These are phyloP conservation scores for Pampus argenteus DNA, from an alignment of 2,797 vertebrate genomes.

Conservation along the genomic window DNA sequence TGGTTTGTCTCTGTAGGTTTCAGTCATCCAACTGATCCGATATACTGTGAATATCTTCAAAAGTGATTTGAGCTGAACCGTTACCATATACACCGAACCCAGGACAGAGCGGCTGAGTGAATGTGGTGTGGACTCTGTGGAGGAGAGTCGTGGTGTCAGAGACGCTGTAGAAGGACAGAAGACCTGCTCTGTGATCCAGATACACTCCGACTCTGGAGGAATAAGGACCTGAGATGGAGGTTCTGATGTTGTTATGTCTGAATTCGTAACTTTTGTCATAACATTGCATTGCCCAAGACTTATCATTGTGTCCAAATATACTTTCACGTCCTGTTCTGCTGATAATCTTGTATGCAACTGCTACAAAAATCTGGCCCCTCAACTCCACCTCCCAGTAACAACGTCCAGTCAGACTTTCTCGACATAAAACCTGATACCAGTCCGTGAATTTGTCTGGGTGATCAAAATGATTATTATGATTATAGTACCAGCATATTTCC, in stretches of 20 bases:
- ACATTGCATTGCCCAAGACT: conserved; percentile 29
- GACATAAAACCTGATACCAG: rapidly evolving
- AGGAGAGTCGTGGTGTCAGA: conserved; percentile 12
- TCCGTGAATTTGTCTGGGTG: conserved; percentile 7
- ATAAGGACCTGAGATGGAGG: background rate
- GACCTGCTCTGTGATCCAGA: background rate
- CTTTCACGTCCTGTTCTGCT: background rate
- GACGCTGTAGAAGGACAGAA: background rate
- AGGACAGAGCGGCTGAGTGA: conserved; percentile 2
- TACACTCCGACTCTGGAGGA: conserved; percentile 4
- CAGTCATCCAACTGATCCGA: background rate
- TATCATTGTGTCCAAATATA: conserved; percentile 5
- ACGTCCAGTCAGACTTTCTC: background rate
- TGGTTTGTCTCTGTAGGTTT: background rate
- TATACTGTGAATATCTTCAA: background rate
- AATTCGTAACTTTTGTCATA: background rate
- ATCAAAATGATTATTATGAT: too few relatives aligned
- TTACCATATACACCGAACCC: rapidly evolving
- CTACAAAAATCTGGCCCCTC: rapidly evolving
- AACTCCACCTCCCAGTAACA: conserved; percentile 28
- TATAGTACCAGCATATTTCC: too few relatives aligned
- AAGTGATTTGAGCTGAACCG: rapidly evolving
- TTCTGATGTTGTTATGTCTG: conserved; percentile 1
- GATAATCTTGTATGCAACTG: background rate
- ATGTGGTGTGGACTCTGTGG: background rate